These are phyloP conservation scores for Pitta sordida DNA, from an alignment of 2,113 vertebrate genomes.

Conservation along the genomic window DNA sequence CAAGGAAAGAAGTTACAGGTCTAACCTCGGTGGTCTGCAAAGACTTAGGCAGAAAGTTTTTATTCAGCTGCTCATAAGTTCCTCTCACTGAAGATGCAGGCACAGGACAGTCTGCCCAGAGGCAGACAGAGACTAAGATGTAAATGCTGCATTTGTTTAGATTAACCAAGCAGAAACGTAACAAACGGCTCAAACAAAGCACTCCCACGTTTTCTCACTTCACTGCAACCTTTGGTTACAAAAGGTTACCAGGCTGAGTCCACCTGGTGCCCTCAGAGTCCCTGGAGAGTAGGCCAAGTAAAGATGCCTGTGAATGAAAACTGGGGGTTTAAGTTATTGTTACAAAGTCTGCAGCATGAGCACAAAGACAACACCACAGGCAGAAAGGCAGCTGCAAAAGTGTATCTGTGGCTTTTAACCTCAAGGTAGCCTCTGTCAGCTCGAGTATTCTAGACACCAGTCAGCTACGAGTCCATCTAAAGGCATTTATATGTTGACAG, in stretches of 20 bases:
- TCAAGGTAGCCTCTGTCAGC: not conserved
- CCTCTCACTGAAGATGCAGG: not conserved
- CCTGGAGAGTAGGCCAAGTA: not conserved
- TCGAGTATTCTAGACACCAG: not conserved
- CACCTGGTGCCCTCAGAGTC: not conserved
- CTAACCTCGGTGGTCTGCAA: not conserved
- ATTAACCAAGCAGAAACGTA: not conserved
- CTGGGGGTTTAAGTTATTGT: fast-evolving
- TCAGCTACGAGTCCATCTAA: not conserved
- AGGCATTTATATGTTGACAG: not conserved
- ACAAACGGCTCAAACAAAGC: not conserved
- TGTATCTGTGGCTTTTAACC: not conserved
- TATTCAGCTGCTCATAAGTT: not conserved
- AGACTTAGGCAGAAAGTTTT: not conserved
- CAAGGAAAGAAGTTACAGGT: not conserved
- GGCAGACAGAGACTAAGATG: not conserved
- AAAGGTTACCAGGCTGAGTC: not conserved
- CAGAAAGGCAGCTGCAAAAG: not conserved
- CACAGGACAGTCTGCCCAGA: not conserved
- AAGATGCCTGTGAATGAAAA: fast-evolving
- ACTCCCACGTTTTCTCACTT: not conserved
- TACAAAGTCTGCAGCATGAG: not conserved
- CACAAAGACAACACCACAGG: fast-evolving
- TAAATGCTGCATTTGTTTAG: not conserved
- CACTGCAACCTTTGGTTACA: not conserved